Evolutionary conservation across 2,888 invertebrate species (phyloP).

Genomic region (Odontomyia ornata): DNA sequence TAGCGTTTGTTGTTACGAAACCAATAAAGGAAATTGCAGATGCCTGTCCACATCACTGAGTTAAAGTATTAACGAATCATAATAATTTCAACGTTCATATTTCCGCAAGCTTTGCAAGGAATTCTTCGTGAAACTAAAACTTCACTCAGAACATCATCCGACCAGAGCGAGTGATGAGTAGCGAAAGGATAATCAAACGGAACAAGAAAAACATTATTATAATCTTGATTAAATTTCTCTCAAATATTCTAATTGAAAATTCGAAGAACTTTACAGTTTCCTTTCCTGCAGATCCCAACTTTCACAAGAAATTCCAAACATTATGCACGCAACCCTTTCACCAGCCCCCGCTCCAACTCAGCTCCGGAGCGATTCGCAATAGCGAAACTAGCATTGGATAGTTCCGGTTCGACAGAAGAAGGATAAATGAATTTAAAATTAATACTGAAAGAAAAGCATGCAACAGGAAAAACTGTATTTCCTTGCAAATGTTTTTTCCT

Average conservation of each 20-base stretch:
- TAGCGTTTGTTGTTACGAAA: too few relatives aligned
- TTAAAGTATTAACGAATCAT: too few relatives aligned
- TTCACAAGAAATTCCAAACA: not conserved
- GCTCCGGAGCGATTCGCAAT: not conserved
- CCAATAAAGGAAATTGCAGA: too few relatives aligned
- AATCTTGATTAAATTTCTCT: not conserved
- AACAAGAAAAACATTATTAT: not conserved
- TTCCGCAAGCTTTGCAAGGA: not conserved
- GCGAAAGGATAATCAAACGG: not conserved
- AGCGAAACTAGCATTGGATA: not conserved
- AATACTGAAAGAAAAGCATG: slow-evolving; percentile 8
- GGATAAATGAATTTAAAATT: slow-evolving; percentile 36
- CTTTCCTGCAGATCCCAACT: not conserved
- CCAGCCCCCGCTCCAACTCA: not conserved
- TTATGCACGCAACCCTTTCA: not conserved
- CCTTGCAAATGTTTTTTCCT: slow-evolving; percentile 6
- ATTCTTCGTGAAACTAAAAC: not conserved
- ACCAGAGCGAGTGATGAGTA: not conserved
- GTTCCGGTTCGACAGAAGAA: slow-evolving; percentile 14
- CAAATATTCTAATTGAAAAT: slow-evolving; percentile 8
- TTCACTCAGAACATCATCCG: not conserved
- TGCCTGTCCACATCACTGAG: too few relatives aligned
- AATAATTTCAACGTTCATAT: too few relatives aligned
- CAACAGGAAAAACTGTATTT: slow-evolving; percentile 39
- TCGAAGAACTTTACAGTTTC: not conserved